Base-by-base conservation (phyloP, 2,113 vertebrate genomes). In the Myotis brandtii region DNA sequence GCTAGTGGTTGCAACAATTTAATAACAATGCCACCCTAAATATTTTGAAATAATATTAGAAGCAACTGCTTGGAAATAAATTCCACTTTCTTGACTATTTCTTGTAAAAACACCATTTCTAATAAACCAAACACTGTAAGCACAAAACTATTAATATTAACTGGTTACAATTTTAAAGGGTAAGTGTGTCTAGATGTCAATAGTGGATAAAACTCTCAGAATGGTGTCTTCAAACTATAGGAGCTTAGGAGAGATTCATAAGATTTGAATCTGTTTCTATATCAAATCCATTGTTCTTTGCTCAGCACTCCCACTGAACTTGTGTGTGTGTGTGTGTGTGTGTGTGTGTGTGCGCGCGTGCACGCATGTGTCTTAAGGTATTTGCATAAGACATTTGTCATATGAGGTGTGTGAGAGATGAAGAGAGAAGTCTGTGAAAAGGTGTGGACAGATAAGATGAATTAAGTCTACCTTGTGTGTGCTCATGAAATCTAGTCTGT, bases 221-320 rank as follows among this genome's bases (percentile, higher is more conserved):
- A n/a, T 73, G 12, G 43, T 80, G 21, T 56, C 40, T 95, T 80
- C 27, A 89, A 89, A 37, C 34, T 85, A 16, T 34, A 79, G 20
- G 59, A 69, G 1, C 70, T 83, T 62, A 79, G 48, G n/a, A 88
- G 40, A 92, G 54, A 20, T 50, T 75, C 40, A 4, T 20, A 18
- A 30, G 59, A 32, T 70, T 64, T 91, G n/a, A 88, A 37, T 82
- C 32, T 93, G 27, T 86, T 93, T 69, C 56, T 59, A 86, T 46
- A 23, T 73, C 82, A 93, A 34, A 76, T 43, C 46, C 20, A 5
- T 43, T 95, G 34, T 89, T 93, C 77, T 75, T 76, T 75, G 21
- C 86, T 83, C 6, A 82, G 56, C 25, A 86, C 12, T 32, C 43
- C 30, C 69, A 69, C 9, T 48, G 27, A 80, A 52, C 54, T 52